Percentiles rank a stretch among this genome's conserved stretches.
These are phyloP conservation scores for Malurus leucopterus DNA, from an alignment of 2,797 vertebrate species.

Conservation along the genomic window DNA sequence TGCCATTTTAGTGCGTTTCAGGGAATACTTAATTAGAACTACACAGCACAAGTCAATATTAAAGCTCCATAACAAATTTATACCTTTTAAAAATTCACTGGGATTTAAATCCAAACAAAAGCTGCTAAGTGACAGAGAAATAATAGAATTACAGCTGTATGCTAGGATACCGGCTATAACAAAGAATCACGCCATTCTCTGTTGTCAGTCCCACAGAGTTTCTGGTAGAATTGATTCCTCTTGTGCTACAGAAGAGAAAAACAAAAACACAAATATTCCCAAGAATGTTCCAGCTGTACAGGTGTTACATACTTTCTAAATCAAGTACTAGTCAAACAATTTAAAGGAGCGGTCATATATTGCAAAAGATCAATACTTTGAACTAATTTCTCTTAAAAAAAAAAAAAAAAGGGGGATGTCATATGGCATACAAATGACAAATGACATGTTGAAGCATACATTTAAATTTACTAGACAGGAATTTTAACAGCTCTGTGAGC, in stretches of 20 bases:
- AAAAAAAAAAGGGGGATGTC: not conserved
- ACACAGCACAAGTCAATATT: not conserved
- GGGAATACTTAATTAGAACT: conserved; percentile 15
- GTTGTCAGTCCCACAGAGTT: not conserved
- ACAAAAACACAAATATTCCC: not conserved
- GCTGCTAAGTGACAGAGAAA: conserved; percentile 10
- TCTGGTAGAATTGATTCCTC: not conserved
- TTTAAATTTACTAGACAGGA: not conserved
- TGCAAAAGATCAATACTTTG: not conserved
- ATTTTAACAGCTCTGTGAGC: not conserved
- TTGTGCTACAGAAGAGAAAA: not conserved
- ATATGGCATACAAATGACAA: not conserved
- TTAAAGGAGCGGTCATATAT: not conserved
- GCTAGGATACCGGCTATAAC: not conserved
- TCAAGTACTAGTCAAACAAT: not conserved
- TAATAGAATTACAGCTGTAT: not conserved
- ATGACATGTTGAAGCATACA: not conserved
- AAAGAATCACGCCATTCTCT: not conserved
- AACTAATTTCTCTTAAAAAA: not conserved
- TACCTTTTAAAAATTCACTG: conserved; percentile 24
- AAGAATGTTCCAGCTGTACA: not conserved
- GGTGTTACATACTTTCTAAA: not conserved
- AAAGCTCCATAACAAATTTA: conserved; percentile 22
- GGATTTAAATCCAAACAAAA: conserved; percentile 13
- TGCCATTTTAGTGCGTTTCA: not conserved